Evolutionary conservation across 2,797 vertebrate genomes (phyloP), one percentile per base, ranked within the genome.

Genomic region (Xerus rutilus): DNA sequence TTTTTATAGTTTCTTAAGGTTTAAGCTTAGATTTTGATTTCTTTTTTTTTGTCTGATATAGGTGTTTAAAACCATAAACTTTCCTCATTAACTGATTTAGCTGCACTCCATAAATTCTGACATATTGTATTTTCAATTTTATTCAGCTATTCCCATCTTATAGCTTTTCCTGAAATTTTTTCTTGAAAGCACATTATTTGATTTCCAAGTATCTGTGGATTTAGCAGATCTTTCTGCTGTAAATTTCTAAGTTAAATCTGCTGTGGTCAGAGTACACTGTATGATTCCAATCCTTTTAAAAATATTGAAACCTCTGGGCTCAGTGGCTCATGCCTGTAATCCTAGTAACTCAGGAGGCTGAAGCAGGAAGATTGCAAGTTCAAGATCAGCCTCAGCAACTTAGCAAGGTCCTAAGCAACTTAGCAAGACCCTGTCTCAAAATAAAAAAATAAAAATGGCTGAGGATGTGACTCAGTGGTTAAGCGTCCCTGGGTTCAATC

Each of bases 21-120:
- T 3, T 2, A 86, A 83, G n/a, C 20, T 69, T 32, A 84, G 47
- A 54, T 69, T 93, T 67, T 94, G 18, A 79, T 65, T 69, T 84
- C 74, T 83, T 89, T 78, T 89, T 39, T 39, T 39, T 39, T 39
- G 39, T 65, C 18, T 54, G 17, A 73, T 13, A 35, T 1, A 76
- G 59, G 43, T 35, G 5, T 70, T 69, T 39, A 64, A 90, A 43
- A 17, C 30, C 49, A 94, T 54, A 57, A 39, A 92, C 64, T 91
- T 95, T 73, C 76, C 67, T 91, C 54, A 92, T 65, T 28, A 86
- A 73, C 54, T 86, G 47, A 91, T 70, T 47, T 76, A 82, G 64
- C 11, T 78, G 18, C 47, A 86, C 70, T 54, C 12, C 57, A 86
- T 23, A 93, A 76, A 77, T 65, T 65, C 15, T 52, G 28, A 85